These are phyloP conservation scores for Ethmia dodecea DNA, from an alignment of 2,888 invertebrate genomes.

Conservation along the genomic window DNA sequence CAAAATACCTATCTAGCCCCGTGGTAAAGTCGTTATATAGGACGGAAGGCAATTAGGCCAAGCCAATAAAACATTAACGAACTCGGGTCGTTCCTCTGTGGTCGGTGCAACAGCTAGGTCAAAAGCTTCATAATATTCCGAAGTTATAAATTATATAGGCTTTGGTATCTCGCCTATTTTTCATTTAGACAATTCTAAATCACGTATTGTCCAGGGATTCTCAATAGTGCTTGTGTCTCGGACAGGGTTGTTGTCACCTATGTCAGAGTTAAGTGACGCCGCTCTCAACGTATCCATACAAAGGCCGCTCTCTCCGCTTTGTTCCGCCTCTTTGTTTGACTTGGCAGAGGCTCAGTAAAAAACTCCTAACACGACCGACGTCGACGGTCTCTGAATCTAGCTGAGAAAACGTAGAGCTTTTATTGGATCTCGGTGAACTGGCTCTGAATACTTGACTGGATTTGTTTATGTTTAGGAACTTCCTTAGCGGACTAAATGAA, in stretches of 20 bases:
- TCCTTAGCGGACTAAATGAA: no score
- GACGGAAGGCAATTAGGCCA: slow-evolving; percentile 63
- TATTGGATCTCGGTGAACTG: slow-evolving; percentile 26
- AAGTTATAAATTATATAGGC: no score
- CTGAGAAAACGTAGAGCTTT: slow-evolving; percentile 31
- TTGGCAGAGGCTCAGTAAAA: slow-evolving; percentile 56
- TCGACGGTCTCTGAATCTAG: slow-evolving; percentile 30
- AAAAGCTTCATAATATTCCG: slow-evolving; percentile 4
- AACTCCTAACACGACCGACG: slow-evolving; percentile 41
- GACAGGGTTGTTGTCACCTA: slow-evolving; percentile 46
- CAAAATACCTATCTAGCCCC: no score
- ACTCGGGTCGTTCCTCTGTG: slow-evolving; percentile 43
- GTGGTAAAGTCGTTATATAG: slow-evolving; percentile 51
- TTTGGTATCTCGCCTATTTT: no score
- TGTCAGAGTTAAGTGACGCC: slow-evolving; percentile 65
- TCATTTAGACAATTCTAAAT: background rate
- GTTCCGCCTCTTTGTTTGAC: slow-evolving; percentile 71
- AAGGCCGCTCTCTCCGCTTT: slow-evolving; percentile 70
- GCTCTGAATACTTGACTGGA: slow-evolving; percentile 18
- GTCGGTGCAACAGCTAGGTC: slow-evolving; percentile 15
- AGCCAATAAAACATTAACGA: slow-evolving; percentile 59
- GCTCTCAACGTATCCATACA: slow-evolving; percentile 59
- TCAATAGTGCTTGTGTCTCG: background rate
- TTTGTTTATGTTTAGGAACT: slow-evolving; percentile 21
- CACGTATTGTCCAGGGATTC: slow-evolving; percentile 12